Evolutionary conservation across 2,797 vertebrate species (phyloP).

Genomic region (Pogonophryne albipinna): DNA sequence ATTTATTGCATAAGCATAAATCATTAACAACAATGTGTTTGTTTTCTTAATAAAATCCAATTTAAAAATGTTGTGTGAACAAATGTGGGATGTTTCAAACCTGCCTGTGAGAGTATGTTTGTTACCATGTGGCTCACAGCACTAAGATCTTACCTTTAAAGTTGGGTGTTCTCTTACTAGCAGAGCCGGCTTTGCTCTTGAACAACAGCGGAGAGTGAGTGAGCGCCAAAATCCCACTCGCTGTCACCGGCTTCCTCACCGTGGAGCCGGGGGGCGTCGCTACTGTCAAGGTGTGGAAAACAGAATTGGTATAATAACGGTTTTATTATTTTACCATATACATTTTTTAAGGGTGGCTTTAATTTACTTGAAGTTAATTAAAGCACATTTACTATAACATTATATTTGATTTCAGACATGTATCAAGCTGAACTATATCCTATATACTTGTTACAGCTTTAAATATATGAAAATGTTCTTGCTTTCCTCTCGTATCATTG

Average conservation of each 20-base stretch:
- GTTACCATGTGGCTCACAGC: background rate
- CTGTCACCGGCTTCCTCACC: constrained; percentile 82
- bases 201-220: constrained; percentile 94
- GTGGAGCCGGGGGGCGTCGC: constrained; percentile 83
- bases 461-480: background rate
- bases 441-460: background rate
- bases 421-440: background rate
- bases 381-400: background rate
- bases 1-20: too few species aligned
- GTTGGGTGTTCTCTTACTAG: constrained; percentile 55
- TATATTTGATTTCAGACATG: background rate
- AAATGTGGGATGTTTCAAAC: background rate
- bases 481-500: background rate
- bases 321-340: background rate
- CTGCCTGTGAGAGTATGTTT: background rate
- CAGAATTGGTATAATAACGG: background rate
- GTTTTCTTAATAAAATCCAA: too few species aligned
- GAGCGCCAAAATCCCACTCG: constrained; percentile 91
- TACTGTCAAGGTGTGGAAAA: constrained; percentile 35
- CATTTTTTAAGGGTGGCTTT: background rate
- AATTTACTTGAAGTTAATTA: background rate
- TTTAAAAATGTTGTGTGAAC: too few species aligned
- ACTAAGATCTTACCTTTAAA: constrained; percentile 31
- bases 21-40: too few species aligned
- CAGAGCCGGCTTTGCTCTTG: constrained; percentile 73